Conservation (phyloP, 2,113 vertebrate species). For the Macrotis lagotis region DNA sequence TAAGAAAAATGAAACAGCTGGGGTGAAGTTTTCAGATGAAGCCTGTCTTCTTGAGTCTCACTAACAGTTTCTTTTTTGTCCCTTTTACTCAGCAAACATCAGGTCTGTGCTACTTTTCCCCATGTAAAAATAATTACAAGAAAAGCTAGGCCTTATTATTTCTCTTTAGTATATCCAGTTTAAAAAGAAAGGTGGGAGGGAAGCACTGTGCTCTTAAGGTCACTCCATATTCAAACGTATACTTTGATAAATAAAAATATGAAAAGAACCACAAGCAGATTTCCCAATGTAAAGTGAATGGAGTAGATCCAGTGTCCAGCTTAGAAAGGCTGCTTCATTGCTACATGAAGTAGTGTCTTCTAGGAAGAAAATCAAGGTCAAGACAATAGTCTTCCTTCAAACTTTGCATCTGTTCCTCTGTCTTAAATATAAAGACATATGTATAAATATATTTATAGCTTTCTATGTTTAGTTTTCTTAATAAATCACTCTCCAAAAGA, state of each 20-base stretch:
- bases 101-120: neutral
- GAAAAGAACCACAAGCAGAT: neutral
- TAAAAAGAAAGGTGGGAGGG: too few relatives aligned
- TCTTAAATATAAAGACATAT: slow-evolving; percentile 42
- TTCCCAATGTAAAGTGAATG: neutral
- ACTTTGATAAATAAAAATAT: neutral
- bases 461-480: neutral
- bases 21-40: neutral
- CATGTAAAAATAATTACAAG: neutral
- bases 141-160: slow-evolving; percentile 4
- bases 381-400: slow-evolving; percentile 37
- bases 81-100: neutral
- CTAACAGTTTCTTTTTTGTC: neutral
- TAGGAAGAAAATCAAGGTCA: slow-evolving; percentile 56
- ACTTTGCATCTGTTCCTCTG: slow-evolving; percentile 60
- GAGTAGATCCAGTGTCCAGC: neutral
- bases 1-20: neutral
- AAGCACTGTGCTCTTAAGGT: neutral
- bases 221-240: neutral
- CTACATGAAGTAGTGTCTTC: slow-evolving; percentile 23
- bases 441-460: neutral
- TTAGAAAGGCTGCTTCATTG: rapidly evolving
- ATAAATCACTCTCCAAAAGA: slow-evolving; percentile 32
- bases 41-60: neutral
- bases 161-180: neutral